Evolutionary conservation across 2,113 vertebrate genomes (phyloP).

Genomic region (Larimichthys crocea): DNA sequence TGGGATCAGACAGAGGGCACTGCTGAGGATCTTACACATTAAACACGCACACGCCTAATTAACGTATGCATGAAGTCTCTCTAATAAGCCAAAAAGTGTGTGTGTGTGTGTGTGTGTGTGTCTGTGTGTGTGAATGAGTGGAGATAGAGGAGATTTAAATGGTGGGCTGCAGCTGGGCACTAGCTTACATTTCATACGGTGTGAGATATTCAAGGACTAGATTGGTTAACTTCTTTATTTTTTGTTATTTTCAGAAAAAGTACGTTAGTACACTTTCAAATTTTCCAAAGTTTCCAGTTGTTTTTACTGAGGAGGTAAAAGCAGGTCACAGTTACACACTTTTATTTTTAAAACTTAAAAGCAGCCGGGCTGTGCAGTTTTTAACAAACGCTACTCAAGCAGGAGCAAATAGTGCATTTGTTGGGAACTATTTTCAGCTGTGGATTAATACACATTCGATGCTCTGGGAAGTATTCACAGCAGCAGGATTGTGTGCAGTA

Average conservation of each 20-base stretch:
- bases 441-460: neutral
- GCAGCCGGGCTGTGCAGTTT: neutral
- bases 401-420: neutral
- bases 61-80: slow-evolving; percentile 31
- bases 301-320: neutral
- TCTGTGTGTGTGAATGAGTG: neutral
- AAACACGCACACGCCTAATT: slow-evolving; percentile 33
- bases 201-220: neutral
- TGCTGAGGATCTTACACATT: slow-evolving; percentile 37
- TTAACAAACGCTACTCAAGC: neutral
- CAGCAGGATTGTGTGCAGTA: neutral
- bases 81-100: slow-evolving; percentile 9
- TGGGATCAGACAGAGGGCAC: slow-evolving; percentile 42
- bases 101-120: neutral
- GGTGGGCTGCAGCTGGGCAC: neutral
- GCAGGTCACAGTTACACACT: neutral
- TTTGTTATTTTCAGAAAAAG: no score
- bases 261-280: neutral
- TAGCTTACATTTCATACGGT: neutral
- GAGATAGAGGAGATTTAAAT: neutral
- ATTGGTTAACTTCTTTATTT: neutral
- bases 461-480: neutral
- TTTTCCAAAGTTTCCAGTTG: neutral
- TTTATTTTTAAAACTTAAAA: no score
- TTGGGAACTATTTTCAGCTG: neutral